phyloP scores from a whole-genome alignment of 1,140 invertebrate species.

The Trichomalopsis sarcophagae region DNA sequence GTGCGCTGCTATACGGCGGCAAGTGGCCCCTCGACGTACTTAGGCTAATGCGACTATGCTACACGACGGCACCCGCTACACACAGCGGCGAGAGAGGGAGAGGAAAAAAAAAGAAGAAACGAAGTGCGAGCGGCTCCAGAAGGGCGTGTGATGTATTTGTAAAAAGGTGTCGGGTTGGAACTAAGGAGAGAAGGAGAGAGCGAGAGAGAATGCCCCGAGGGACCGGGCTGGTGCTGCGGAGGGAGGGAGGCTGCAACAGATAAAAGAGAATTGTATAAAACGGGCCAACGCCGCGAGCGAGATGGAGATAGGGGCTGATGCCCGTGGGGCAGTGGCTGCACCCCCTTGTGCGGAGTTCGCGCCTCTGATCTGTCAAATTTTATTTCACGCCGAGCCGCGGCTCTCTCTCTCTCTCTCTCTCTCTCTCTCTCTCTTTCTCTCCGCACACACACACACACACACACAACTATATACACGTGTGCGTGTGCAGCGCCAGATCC shows the following conservation, averaged over 20 bases:
- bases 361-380: constrained; percentile 74
- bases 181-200: constrained; percentile 64
- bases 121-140: constrained; percentile 58
- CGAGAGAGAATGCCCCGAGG: constrained; percentile 65
- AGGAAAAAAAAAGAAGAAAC: constrained; percentile 24
- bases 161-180: constrained; percentile 75
- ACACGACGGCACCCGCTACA: constrained; percentile 68
- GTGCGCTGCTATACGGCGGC: too few species aligned
- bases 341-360: constrained; percentile 54
- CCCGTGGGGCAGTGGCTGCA: constrained; percentile 65
- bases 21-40: constrained; percentile 69
- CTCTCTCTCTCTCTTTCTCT: too few species aligned
- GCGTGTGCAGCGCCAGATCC: constrained; percentile 55
- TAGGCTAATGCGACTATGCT: constrained; percentile 55
- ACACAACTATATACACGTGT: constrained; percentile 35
- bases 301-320: constrained; percentile 56
- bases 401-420: neutral
- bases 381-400: constrained; percentile 68
- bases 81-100: constrained; percentile 47
- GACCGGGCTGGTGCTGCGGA: constrained; percentile 58
- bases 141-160: constrained; percentile 75
- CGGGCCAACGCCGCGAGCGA: constrained; percentile 66
- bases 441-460: constrained; percentile 69
- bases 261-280: constrained; percentile 76
- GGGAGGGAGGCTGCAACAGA: constrained; percentile 66